These are phyloP conservation scores for Calyptomena viridis DNA, from an alignment of 2,113 vertebrate genomes.

Conservation along the genomic window DNA sequence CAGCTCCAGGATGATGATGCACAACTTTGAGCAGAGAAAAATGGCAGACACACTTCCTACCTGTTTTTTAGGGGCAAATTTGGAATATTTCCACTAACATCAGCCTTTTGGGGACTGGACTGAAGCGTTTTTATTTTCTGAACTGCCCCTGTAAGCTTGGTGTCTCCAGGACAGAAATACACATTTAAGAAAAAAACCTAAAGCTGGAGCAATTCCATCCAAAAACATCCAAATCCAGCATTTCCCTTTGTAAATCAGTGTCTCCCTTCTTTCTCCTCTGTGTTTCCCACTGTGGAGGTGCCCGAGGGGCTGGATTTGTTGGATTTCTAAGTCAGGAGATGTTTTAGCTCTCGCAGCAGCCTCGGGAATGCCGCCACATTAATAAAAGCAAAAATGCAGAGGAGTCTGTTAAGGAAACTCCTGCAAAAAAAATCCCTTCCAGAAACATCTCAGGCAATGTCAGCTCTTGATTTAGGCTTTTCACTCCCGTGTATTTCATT, in stretches of 20 bases:
- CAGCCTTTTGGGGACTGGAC: not conserved
- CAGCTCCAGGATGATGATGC: not conserved
- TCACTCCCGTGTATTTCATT: rapidly evolving
- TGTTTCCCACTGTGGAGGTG: not conserved
- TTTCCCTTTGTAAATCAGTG: not conserved
- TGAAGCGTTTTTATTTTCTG: not conserved
- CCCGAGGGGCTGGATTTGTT: not conserved
- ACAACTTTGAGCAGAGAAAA: not conserved
- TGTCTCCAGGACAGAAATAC: not conserved
- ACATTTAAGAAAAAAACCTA: not conserved
- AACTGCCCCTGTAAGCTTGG: rapidly evolving
- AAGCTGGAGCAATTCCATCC: not conserved
- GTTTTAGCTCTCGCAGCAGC: conserved; percentile 23
- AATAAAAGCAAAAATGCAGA: conserved; percentile 72
- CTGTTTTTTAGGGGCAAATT: not conserved
- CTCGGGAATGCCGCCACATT: conserved; percentile 68
- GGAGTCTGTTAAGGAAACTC: conserved; percentile 67
- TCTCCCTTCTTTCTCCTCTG: not conserved
- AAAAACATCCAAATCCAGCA: not conserved
- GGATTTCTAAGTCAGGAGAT: not conserved
- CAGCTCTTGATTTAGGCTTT: not conserved
- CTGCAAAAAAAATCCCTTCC: conserved; percentile 23
- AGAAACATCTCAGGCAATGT: not conserved
- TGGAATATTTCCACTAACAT: not conserved
- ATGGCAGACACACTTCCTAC: not conserved